These are phyloP conservation scores for Phrynocephalus forsythii DNA, from an alignment of 2,797 vertebrate genomes.

Conservation along the genomic window DNA sequence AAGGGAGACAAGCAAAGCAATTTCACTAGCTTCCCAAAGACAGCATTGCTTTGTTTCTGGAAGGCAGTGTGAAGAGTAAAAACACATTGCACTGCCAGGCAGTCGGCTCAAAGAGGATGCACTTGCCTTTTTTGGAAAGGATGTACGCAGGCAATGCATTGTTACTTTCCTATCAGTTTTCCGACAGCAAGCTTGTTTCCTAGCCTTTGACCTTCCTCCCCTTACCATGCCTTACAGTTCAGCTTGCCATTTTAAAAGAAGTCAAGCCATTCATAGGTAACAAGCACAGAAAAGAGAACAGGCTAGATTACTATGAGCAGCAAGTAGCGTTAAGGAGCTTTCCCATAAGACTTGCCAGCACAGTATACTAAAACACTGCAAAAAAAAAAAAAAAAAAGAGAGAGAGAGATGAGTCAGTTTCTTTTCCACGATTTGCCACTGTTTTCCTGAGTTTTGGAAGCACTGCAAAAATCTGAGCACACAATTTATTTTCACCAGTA, in stretches of 20 bases:
- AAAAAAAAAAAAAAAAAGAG: too few relatives aligned
- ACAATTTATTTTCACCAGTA: neutral
- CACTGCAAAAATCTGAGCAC: neutral
- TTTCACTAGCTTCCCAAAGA: neutral
- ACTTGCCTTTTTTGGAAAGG: neutral
- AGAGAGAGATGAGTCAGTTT: neutral
- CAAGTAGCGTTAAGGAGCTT: neutral
- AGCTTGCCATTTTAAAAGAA: neutral
- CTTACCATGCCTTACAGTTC: neutral
- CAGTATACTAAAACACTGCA: neutral
- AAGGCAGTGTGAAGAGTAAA: neutral
- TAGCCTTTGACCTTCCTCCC: constrained; percentile 24
- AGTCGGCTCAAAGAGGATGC: constrained; percentile 12
- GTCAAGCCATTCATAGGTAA: neutral
- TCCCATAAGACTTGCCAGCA: neutral
- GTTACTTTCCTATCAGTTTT: constrained; percentile 40
- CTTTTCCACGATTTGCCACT: neutral
- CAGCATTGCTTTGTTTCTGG: constrained; percentile 35
- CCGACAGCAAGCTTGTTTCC: constrained; percentile 25
- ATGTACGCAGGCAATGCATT: constrained; percentile 24
- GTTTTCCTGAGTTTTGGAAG: neutral
- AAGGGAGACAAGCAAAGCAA: neutral
- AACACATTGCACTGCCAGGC: constrained; percentile 41
- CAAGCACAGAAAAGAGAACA: neutral
- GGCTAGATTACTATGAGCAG: neutral